Evolutionary conservation across 2,888 invertebrate genomes (phyloP).

Genomic region (Cryptophagus acutangulus): DNA sequence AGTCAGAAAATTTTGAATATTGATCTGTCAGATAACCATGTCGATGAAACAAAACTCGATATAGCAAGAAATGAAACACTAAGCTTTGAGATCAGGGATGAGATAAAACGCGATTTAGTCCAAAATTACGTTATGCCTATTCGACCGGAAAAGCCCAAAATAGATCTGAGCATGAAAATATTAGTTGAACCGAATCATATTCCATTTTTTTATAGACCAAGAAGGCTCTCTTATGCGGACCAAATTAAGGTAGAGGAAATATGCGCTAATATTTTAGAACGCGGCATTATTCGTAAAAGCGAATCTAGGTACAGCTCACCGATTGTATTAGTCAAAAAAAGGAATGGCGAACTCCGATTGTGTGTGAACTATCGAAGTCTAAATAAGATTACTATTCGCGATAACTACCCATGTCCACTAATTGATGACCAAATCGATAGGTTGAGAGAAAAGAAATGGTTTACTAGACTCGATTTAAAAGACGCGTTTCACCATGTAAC

Average conservation of each 20-base stretch:
- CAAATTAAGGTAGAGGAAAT: not conserved
- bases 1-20: too few relatives aligned
- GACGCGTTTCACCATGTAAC: conserved; percentile 32
- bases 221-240: not conserved
- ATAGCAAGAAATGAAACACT: too few relatives aligned
- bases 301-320: not conserved
- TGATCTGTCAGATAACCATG: too few relatives aligned
- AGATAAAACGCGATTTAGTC: too few relatives aligned
- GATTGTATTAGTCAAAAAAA: conserved; percentile 1
- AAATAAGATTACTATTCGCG: not conserved
- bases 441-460: conserved; percentile 14
- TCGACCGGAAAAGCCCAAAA: too few relatives aligned
- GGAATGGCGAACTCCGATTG: not conserved
- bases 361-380: not conserved
- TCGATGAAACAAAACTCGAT: too few relatives aligned
- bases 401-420: not conserved
- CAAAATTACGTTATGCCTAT: too few relatives aligned
- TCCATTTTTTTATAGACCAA: conserved; percentile 1
- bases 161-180: too few relatives aligned
- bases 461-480: conserved; percentile 32
- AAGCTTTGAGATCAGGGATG: too few relatives aligned
- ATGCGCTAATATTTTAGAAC: not conserved
- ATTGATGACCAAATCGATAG: conserved; percentile 1
- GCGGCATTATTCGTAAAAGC: not conserved
- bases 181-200: too few relatives aligned